These are phyloP conservation scores for Dione vanillae DNA, from an alignment of 2,888 invertebrate species.

Conservation along the genomic window DNA sequence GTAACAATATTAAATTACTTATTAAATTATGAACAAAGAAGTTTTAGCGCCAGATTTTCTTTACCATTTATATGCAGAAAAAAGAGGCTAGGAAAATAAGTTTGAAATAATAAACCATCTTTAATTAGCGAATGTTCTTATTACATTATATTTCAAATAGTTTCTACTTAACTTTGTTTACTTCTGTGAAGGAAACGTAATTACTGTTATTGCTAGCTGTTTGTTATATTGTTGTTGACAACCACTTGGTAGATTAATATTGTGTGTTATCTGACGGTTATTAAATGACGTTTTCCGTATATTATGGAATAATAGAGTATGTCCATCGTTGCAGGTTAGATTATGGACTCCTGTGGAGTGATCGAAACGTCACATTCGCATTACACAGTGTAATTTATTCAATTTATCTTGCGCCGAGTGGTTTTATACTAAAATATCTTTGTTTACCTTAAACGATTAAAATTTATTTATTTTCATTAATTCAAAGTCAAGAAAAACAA, in stretches of 20 bases:
- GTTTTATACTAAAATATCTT: too few relatives aligned
- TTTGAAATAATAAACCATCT: neutral
- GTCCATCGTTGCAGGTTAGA: too few relatives aligned
- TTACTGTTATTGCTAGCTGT: neutral
- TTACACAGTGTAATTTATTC: too few relatives aligned
- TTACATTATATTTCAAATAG: neutral
- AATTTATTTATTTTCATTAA: neutral
- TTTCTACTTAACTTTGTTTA: neutral
- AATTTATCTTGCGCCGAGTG: too few relatives aligned
- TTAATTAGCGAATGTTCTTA: slow-evolving; percentile 17
- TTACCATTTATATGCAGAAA: neutral
- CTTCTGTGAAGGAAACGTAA: slow-evolving; percentile 1
- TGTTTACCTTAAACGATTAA: too few relatives aligned
- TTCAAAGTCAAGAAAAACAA: too few relatives aligned
- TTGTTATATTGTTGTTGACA: neutral
- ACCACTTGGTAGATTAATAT: neutral
- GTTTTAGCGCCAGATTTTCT: neutral
- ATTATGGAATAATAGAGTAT: neutral
- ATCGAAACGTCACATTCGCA: too few relatives aligned
- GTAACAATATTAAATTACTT: too few relatives aligned
- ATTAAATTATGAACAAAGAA: neutral
- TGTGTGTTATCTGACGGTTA: neutral
- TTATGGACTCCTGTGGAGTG: too few relatives aligned
- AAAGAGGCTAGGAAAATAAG: too few relatives aligned
- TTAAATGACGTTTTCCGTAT: too few relatives aligned